Evolutionary conservation across 2,888 invertebrate genomes (phyloP).

Genomic region (Balanococcus diminutus): DNA sequence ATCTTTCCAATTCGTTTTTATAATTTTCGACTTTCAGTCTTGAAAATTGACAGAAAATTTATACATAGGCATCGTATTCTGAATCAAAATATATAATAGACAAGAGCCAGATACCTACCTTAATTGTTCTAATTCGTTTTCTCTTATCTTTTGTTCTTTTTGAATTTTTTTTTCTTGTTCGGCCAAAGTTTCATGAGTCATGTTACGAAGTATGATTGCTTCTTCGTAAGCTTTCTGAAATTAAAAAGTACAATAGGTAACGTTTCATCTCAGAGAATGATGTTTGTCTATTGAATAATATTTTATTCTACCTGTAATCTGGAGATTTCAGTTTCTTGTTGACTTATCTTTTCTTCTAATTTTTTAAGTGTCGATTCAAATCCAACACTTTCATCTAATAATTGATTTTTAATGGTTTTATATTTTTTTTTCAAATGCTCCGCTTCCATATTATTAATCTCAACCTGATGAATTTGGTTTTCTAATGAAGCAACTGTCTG

Average conservation of each 20-base stretch:
- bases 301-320: constrained; percentile 68
- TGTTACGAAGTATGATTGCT: constrained; percentile 74
- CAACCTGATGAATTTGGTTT: constrained; percentile 80
- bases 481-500: constrained; percentile 70
- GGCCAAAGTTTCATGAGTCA: constrained; percentile 71
- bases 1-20: constrained; percentile 74
- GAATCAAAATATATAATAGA: background rate
- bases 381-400: constrained; percentile 73
- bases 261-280: too few relatives aligned
- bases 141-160: constrained; percentile 71
- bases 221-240: constrained; percentile 72
- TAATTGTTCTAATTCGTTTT: constrained; percentile 63
- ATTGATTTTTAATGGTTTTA: constrained; percentile 69
- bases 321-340: constrained; percentile 76
- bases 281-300: too few relatives aligned
- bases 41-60: background rate
- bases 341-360: constrained; percentile 71
- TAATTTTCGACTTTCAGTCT: constrained; percentile 70
- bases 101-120: constrained; percentile 59
- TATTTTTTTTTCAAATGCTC: constrained; percentile 80
- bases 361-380: constrained; percentile 76
- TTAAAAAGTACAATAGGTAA: background rate
- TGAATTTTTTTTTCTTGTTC: constrained; percentile 75
- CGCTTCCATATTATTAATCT: constrained; percentile 82
- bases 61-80: background rate